Conservation (phyloP, 1,140 invertebrate genomes). For the Eurosta solidaginis region DNA sequence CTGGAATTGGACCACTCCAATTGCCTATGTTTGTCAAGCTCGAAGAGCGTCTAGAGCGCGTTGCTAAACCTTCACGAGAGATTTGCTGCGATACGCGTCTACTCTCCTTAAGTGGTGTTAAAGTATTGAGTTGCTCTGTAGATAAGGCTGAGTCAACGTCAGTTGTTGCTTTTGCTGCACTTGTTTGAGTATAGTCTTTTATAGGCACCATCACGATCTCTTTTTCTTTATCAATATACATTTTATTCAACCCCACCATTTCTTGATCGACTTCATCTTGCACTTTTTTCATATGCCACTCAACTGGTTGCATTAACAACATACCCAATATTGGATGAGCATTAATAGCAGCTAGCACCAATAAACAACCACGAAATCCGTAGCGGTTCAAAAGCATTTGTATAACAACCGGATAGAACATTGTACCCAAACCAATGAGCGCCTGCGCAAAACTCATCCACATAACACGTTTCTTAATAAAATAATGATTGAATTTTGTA, state of each 20-base stretch:
- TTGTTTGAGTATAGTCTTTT: background rate
- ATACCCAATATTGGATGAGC: slow-evolving; percentile 69
- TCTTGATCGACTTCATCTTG: slow-evolving; percentile 32
- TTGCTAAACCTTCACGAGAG: slow-evolving; percentile 29
- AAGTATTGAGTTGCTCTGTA: background rate
- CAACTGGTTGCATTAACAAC: slow-evolving; percentile 68
- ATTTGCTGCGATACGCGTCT: background rate
- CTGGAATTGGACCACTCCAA: slow-evolving; percentile 56
- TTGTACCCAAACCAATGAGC: slow-evolving; percentile 64
- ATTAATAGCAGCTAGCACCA: slow-evolving; percentile 66
- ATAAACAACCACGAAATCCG: slow-evolving; percentile 68
- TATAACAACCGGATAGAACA: slow-evolving; percentile 64
- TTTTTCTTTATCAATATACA: background rate
- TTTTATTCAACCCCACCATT: background rate
- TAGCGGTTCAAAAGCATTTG: slow-evolving; percentile 63
- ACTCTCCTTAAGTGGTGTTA: background rate
- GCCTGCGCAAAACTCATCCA: slow-evolving; percentile 67
- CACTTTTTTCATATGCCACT: slow-evolving; percentile 68
- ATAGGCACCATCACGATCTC: too few species aligned
- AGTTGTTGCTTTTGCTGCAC: background rate
- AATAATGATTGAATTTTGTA: slow-evolving; percentile 66
- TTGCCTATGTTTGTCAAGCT: slow-evolving; percentile 59
- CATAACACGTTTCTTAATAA: slow-evolving; percentile 64
- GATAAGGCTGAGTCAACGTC: background rate
- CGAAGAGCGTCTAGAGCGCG: slow-evolving; percentile 46